Conservation (phyloP, 2,113 vertebrate genomes). For the Pardalotus punctatus region DNA sequence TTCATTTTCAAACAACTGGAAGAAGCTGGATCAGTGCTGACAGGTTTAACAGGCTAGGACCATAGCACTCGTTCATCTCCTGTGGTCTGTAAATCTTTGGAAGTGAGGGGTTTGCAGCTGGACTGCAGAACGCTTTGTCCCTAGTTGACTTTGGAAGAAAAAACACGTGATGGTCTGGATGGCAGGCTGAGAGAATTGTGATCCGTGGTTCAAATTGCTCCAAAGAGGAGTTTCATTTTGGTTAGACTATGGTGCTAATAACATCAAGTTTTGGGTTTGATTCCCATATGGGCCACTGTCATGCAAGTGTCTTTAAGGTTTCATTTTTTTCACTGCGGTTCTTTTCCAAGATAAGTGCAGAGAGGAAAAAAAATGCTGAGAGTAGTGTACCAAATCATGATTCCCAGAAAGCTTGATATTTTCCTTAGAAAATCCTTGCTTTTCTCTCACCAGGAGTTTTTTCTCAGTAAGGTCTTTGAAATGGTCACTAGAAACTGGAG, state of each 20-base stretch:
- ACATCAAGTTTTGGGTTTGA: not conserved
- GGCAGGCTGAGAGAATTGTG: not conserved
- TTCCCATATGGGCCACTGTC: not conserved
- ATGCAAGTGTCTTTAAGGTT: not conserved
- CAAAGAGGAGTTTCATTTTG: not conserved
- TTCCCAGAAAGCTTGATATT: not conserved
- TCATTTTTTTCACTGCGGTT: not conserved
- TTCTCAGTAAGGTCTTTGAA: not conserved
- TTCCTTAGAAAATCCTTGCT: not conserved
- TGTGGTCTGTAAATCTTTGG: not conserved
- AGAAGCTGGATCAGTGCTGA: not conserved
- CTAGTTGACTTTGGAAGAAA: not conserved
- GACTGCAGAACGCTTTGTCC: not conserved
- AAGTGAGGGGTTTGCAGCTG: not conserved
- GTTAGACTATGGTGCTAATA: not conserved
- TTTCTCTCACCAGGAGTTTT: not conserved
- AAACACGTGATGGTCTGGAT: not conserved
- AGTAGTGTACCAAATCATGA: not conserved
- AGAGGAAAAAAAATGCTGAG: not conserved
- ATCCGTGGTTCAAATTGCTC: not conserved
- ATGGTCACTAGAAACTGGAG: not conserved
- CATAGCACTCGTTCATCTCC: not conserved
- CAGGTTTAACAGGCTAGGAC: rapidly evolving
- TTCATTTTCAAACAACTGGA: not conserved
- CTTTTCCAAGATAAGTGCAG: not conserved